Base-by-base conservation (phyloP, 2,888 invertebrate species). In the Arctia plantaginis region DNA sequence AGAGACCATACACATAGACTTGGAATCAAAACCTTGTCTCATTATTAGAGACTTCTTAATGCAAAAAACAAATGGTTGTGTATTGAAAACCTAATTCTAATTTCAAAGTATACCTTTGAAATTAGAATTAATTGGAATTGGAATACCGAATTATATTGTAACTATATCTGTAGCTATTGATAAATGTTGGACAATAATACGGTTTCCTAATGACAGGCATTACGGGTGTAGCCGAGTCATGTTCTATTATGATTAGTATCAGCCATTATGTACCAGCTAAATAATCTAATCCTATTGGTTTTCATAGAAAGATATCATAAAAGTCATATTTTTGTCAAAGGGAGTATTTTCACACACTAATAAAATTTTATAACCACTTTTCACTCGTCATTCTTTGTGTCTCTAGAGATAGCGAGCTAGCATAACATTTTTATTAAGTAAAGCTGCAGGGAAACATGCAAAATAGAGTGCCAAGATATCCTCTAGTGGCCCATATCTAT, bases 231-330 rank as follows among this genome's bases (percentile, higher is more conserved):
- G 39, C 30, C 20, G 66, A 76, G 80, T 83, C 76, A 67, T 75
- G 74, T 79, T 51, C 23, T 51, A 7, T 44, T 44, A 35, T 44
- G 44, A 15, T 44, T 44, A 15, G 30, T 67, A 74, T 35, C 68
- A 66, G 73, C 71, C 67, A 72, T 81, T 73, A 73, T 64, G 70
- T 62, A 76, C 77, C 78, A 77, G 77, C 80, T 83, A 73, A 80
- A 82, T 82, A 86, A 85, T n/a, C 85, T 84, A 79, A 35, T 35
- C 35, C 3, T 77, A 83, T 85, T 77, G 80, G 74, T 83, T 85
- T 78, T 65, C 73, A 80, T 78, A 83, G 82, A 87, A 85, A 80
- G 75, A 73, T 69, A 69, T 47, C 75, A 84, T 86, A 86, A 87
- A 87, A 87, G 77, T 33, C 67, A 47, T 47, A 33, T 33, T 33